Evolutionary conservation across 1,140 invertebrate genomes (phyloP).

Genomic region (Pogonus chalceus): DNA sequence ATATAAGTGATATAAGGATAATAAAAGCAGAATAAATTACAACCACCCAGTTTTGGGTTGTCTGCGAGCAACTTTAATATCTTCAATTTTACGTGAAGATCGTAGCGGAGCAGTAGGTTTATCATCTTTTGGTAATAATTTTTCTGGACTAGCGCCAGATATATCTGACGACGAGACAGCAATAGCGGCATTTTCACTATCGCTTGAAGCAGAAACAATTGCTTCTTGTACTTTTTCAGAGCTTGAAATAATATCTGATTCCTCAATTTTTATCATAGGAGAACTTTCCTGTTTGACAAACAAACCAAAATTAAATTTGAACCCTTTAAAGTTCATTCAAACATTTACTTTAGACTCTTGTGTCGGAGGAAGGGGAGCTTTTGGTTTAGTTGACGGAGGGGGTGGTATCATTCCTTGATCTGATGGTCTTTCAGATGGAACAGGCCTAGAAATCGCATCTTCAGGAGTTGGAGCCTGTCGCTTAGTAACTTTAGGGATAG

Average conservation of each 20-base stretch:
- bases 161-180: constrained; percentile 1
- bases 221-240: constrained; percentile 26
- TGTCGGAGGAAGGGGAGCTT: neutral
- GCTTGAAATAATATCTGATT: neutral
- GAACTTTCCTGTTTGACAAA: too few species aligned
- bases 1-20: too few species aligned
- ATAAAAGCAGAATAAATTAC: constrained; percentile 26
- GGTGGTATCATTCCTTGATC: constrained; percentile 36
- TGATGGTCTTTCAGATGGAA: constrained; percentile 34
- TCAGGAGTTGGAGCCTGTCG: constrained; percentile 32
- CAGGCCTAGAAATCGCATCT: constrained; percentile 34
- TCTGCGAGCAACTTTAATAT: constrained; percentile 41
- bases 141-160: constrained; percentile 34
- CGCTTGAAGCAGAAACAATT: constrained; percentile 10
- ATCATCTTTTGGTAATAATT: constrained; percentile 35
- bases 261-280: constrained; percentile 1
- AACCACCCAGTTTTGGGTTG: constrained; percentile 45
- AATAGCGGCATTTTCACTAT: neutral
- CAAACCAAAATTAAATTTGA: constrained; percentile 10
- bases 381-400: constrained; percentile 28
- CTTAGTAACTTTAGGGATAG: constrained; percentile 40
- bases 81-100: constrained; percentile 34
- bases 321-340: neutral
- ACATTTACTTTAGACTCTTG: neutral
- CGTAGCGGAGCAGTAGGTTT: constrained; percentile 29